Evolutionary conservation across 2,113 vertebrate genomes (phyloP), one percentile per base, ranked within the genome.

Genomic region (Nematolebias whitei): DNA sequence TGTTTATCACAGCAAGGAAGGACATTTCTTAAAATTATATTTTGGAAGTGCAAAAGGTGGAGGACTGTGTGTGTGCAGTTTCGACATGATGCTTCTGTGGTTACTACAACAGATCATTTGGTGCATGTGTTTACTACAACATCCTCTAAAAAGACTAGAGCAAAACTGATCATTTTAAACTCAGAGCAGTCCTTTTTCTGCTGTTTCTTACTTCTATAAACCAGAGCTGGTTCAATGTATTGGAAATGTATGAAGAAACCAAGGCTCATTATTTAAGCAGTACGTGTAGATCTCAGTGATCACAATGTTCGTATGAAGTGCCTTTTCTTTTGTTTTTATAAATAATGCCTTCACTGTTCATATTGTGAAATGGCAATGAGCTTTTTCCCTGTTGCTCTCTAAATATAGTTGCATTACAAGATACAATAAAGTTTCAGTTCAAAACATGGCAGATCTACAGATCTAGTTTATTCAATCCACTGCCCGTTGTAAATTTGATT

Each of bases 91-190:
- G 5, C 15, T 7, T 18, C 5, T 20, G 51, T 44, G 38, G 41
- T 45, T 54, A 0, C 41, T 67, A 35, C 45, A 2, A 14, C 41
- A 55, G 51, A 58, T 18, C 41, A 23, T 56, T 47, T 13, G 16
- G 32, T 35, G 5, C 1, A 62, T 50, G 51, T 40, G 26, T 47
- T 23, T 18, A 29, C 20, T 5, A n/a, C 35, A 4, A 35, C 41
- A 61, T 57, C 60, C 35, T 5, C 1, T 52, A 53, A 73, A 5
- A 2, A 67, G 64, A 68, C 76, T 64, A 50, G 41, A 20, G 63
- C 66, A 66, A 47, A 62, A 39, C 19, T 75, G 87, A 65, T 44
- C 8, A 66, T 88, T 77, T 87, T 76, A 57, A 18, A 10, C 24
- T 62, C 63, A 51, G 50, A 51, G 16, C 12, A 26, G 5, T 51